Conservation (phyloP, 2,888 invertebrate species). For the Melitaea athalia region DNA sequence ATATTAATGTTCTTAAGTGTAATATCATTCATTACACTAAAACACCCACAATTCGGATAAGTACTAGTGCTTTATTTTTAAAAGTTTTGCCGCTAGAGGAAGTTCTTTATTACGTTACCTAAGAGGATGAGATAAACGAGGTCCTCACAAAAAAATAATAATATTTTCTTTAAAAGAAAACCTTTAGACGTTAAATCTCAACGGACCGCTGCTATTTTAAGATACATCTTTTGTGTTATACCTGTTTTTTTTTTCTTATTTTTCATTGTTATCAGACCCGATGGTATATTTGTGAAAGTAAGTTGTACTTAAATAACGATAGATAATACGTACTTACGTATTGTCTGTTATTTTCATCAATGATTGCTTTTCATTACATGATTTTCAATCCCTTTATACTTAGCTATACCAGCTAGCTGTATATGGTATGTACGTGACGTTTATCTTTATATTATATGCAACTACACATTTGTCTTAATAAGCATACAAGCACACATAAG, state of each 20-base stretch:
- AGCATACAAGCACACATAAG: too few relatives aligned
- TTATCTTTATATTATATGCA: too few relatives aligned
- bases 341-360: background rate
- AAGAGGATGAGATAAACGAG: constrained; percentile 7
- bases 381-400: too few relatives aligned
- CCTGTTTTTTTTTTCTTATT: background rate
- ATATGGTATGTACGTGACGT: too few relatives aligned
- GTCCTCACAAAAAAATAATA: constrained; percentile 1
- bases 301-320: too few relatives aligned
- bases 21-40: background rate
- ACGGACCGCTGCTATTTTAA: background rate
- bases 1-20: background rate
- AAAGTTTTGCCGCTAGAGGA: background rate
- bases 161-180: constrained; percentile 2
- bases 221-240: background rate
- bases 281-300: background rate
- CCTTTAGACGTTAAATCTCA: background rate
- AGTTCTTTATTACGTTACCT: constrained; percentile 6
- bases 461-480: too few relatives aligned
- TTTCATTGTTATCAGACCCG: background rate
- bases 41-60: background rate
- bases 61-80: background rate
- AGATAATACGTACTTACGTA: too few relatives aligned
- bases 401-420: too few relatives aligned
- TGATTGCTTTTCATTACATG: too few relatives aligned